Percentiles rank a stretch among this genome's conserved stretches.
Conservation (phyloP, 64 coral and sea anemone species). For the Platygyra sinensis region DNA sequence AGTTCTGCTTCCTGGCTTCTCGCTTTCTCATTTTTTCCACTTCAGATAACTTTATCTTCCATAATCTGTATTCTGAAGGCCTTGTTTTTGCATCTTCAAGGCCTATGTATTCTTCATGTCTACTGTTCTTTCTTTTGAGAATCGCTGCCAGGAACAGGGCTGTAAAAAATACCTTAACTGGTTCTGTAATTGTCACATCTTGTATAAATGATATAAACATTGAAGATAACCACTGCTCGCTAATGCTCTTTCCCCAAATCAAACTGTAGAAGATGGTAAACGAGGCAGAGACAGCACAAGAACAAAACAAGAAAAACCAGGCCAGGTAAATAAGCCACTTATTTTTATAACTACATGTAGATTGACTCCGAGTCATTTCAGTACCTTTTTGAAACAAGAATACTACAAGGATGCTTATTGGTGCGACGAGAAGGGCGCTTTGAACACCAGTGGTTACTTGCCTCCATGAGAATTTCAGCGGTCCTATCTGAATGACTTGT, state of each 20-base stretch:
- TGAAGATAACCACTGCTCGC: slow-evolving; percentile 86
- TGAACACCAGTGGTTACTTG: slow-evolving; percentile 46
- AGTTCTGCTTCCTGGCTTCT: slow-evolving; percentile 8
- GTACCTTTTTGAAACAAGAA: slow-evolving; percentile 55
- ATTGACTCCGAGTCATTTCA: neutral
- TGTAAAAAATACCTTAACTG: slow-evolving; percentile 75
- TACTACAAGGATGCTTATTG: slow-evolving; percentile 30
- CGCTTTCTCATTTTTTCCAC: slow-evolving; percentile 37
- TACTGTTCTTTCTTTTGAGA: slow-evolving; percentile 20
- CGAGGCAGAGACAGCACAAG: slow-evolving; percentile 52
- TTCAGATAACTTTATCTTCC: neutral
- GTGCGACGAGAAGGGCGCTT: slow-evolving; percentile 42
- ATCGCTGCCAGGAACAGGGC: slow-evolving; percentile 64
- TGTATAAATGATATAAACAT: slow-evolving; percentile 83
- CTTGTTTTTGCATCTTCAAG: neutral
- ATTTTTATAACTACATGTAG: neutral
- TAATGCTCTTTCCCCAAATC: slow-evolving; percentile 73
- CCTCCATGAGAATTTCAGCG: slow-evolving; percentile 25
- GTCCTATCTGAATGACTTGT: slow-evolving; percentile 27
- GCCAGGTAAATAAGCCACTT: slow-evolving; percentile 67
- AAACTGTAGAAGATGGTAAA: slow-evolving; percentile 82
- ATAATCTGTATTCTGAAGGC: neutral
- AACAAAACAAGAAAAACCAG: slow-evolving; percentile 68
- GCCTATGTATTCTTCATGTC: neutral
- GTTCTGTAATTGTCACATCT: slow-evolving; percentile 78